phyloP scores from a whole-genome alignment of 2,797 vertebrate species.

The Lophius americanus region DNA sequence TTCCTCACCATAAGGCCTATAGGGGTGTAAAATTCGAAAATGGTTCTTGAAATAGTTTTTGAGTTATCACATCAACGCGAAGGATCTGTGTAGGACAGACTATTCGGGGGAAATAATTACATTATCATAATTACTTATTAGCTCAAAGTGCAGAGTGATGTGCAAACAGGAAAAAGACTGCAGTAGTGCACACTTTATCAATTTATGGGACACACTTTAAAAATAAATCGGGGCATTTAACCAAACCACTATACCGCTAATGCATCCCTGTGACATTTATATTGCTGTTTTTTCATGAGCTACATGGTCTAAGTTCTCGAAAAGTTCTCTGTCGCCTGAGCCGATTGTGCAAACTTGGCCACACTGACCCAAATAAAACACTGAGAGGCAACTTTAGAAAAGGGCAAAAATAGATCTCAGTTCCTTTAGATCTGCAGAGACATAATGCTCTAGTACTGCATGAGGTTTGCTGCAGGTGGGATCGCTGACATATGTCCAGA shows the following conservation, averaged over 20 bases:
- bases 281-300: conserved; percentile 4
- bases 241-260: background rate
- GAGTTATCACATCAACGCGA: no score
- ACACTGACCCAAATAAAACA: conserved; percentile 31
- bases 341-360: conserved; percentile 23
- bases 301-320: conserved; percentile 10
- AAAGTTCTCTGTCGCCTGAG: conserved; percentile 11
- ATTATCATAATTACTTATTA: no score
- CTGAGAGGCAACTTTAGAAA: conserved; percentile 19
- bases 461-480: conserved; percentile 3
- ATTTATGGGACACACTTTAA: no score
- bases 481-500: background rate
- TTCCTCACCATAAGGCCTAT: no score
- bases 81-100: no score
- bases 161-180: no score
- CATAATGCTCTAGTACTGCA: conserved; percentile 10
- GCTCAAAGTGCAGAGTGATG: no score
- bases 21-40: no score
- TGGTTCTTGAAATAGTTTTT: no score
- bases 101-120: no score
- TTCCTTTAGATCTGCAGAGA: conserved; percentile 31
- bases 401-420: conserved; percentile 35
- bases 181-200: no score
- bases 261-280: conserved; percentile 8
- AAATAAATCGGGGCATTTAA: no score